Percentiles rank a stretch among this genome's conserved stretches.
Conservation (phyloP, 1,140 invertebrate genomes). For the Drosophila obscura region DNA sequence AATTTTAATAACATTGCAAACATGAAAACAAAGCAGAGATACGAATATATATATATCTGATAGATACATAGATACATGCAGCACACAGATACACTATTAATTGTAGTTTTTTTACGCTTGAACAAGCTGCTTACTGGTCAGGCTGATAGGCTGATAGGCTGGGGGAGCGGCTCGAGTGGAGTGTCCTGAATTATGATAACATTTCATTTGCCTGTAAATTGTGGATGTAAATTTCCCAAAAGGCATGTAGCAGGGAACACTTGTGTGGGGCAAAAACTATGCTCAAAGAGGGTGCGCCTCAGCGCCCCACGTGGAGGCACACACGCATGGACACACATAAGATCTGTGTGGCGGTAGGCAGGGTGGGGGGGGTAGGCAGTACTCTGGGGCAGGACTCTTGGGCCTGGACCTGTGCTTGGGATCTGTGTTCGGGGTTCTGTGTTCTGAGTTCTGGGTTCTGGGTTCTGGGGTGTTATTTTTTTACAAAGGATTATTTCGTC, state of each 20-base stretch:
- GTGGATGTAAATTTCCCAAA: conserved; percentile 64
- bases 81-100: conserved; percentile 24
- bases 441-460: conserved; percentile 2
- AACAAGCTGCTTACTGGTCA: conserved; percentile 23
- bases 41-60: background rate
- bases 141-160: conserved; percentile 9
- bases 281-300: conserved; percentile 50
- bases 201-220: conserved; percentile 75
- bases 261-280: conserved; percentile 59
- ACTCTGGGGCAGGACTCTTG: conserved; percentile 2
- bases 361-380: conserved; percentile 3
- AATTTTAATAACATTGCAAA: conserved; percentile 83
- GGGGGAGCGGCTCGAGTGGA: background rate
- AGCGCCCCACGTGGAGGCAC: conserved; percentile 6
- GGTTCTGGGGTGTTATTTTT: conserved; percentile 64
- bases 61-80: conserved; percentile 17
- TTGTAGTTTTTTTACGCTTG: conserved; percentile 56
- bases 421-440: conserved; percentile 5
- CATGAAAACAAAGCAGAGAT: conserved; percentile 6
- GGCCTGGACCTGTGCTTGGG: conserved; percentile 8
- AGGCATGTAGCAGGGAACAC: conserved; percentile 67
- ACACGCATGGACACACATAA: conserved; percentile 58
- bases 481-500: conserved; percentile 84
- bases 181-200: conserved; percentile 72
- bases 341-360: conserved; percentile 21